phyloP scores from a whole-genome alignment of 1,140 invertebrate species.

The Cryptotermes secundus region DNA sequence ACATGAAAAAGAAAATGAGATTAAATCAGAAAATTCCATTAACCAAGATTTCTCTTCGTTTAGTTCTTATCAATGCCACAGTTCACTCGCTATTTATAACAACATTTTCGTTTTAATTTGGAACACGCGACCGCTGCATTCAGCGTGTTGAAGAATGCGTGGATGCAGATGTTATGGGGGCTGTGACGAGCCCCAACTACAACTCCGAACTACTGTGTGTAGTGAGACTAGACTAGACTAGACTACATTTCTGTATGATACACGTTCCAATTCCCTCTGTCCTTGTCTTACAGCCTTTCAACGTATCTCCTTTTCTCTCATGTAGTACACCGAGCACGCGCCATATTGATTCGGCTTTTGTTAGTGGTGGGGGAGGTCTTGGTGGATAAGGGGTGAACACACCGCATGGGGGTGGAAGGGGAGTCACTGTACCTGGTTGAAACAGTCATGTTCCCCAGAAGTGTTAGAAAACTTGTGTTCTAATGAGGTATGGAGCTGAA shows the following conservation, averaged over 20 bases:
- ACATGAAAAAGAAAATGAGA: too few relatives aligned
- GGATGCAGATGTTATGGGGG: too few relatives aligned
- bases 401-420: neutral
- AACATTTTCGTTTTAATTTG: too few relatives aligned
- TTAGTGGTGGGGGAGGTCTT: neutral
- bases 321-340: slow-evolving; percentile 9
- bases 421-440: neutral
- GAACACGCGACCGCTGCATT: too few relatives aligned
- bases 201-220: neutral
- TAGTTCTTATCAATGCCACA: too few relatives aligned
- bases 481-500: neutral
- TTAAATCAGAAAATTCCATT: too few relatives aligned
- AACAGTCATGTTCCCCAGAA: neutral
- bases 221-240: neutral
- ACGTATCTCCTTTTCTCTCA: neutral
- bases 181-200: neutral
- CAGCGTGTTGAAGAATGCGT: too few relatives aligned
- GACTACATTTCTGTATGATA: neutral
- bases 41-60: too few relatives aligned
- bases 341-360: slow-evolving; percentile 29
- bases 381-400: neutral
- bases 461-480: neutral
- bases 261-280: neutral
- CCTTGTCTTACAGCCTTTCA: neutral
- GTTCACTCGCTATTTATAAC: too few relatives aligned